A percentile compares a stretch with the other conserved stretches of the same genome.
Evolutionary conservation across 2,888 invertebrate genomes (phyloP).

Genomic region (Eupithecia dodoneata): DNA sequence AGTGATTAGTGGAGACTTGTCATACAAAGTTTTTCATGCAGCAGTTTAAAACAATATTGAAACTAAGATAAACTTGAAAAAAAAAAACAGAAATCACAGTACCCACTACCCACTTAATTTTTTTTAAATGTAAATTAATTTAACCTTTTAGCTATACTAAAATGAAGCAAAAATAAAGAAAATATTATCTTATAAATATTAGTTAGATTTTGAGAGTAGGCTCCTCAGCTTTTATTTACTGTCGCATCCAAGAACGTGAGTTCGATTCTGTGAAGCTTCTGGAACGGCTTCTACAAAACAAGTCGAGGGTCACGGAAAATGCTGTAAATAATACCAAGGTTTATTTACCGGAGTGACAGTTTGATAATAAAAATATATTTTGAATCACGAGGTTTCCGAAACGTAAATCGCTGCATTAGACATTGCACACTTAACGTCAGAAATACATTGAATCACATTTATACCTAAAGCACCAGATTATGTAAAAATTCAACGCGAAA

Average conservation of each 20-base stretch:
- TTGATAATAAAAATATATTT: background rate
- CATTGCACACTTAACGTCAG: too few species aligned
- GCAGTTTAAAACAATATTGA: background rate
- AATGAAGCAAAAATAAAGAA: background rate
- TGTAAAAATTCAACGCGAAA: background rate
- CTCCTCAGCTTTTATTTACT: background rate
- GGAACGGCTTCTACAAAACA: background rate
- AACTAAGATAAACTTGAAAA: too few species aligned
- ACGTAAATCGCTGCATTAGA: too few species aligned
- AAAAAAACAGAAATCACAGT: too few species aligned
- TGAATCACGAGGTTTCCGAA: background rate
- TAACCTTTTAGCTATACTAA: too few species aligned
- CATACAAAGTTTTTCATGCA: background rate
- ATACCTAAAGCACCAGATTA: too few species aligned
- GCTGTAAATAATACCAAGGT: background rate
- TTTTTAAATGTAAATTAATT: too few species aligned
- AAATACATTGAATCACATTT: too few species aligned
- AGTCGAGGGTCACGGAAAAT: background rate
- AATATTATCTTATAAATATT: background rate
- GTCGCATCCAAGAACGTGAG: background rate
- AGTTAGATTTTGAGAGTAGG: background rate
- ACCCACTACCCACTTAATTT: too few species aligned
- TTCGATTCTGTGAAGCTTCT: conserved; percentile 1
- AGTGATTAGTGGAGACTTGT: too few species aligned
- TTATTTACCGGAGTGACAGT: background rate